phyloP scores from a whole-genome alignment of 2,888 invertebrate species.

The Onchidella celtica region DNA sequence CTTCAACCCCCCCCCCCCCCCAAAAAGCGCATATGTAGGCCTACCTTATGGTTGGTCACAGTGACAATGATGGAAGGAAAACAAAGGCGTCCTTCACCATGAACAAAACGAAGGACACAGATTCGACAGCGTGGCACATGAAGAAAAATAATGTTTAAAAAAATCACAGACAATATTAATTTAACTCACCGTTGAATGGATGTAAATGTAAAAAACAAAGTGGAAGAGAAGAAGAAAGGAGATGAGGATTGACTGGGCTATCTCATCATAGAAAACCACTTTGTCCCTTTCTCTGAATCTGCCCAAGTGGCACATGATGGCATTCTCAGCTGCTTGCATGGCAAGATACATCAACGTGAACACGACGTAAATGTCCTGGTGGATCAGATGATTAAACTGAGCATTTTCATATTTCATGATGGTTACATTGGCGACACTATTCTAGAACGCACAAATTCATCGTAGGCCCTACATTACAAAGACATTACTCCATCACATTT shows the following conservation, averaged over 20 bases:
- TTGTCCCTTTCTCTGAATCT: conserved; percentile 49
- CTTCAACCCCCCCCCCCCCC: too few species aligned
- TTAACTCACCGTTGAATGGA: conserved; percentile 72
- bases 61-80: not conserved
- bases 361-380: conserved; percentile 74
- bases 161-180: not conserved
- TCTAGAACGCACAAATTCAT: too few species aligned
- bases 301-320: conserved; percentile 60
- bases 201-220: conserved; percentile 72
- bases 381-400: too few species aligned
- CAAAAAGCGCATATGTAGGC: too few species aligned
- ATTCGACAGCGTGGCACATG: too few species aligned
- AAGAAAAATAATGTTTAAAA: too few species aligned
- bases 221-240: conserved; percentile 73
- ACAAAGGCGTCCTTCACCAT: not conserved
- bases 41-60: too few species aligned
- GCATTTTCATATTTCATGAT: too few species aligned
- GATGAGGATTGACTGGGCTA: conserved; percentile 62
- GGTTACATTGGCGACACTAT: too few species aligned
- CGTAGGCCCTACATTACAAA: too few species aligned
- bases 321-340: conserved; percentile 67
- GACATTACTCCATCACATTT: too few species aligned
- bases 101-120: too few species aligned
- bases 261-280: conserved; percentile 60
- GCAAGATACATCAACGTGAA: conserved; percentile 67